A percentile compares a stretch with the other conserved stretches of the same genome.
Conservation (phyloP, 2,113 vertebrate genomes). For the Boulengeromyrus knoepffleri region DNA sequence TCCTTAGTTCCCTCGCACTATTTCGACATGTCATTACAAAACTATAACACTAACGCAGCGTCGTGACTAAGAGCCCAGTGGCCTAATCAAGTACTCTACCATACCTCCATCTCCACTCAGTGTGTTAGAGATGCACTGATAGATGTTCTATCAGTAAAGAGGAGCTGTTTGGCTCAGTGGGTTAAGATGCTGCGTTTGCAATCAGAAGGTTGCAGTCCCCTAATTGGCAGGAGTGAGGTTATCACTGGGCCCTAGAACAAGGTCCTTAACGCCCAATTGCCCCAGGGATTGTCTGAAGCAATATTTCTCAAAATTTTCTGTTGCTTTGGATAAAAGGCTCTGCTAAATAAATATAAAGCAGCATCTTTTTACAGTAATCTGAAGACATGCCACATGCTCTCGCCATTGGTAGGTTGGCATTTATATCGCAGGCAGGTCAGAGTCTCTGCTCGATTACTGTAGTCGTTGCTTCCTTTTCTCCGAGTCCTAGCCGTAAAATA, state of each 20-base stretch:
- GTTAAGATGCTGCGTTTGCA: neutral
- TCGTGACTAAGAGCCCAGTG: neutral
- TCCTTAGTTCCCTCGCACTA: neutral
- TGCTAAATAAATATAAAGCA: neutral
- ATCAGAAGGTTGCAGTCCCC: neutral
- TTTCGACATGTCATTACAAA: neutral
- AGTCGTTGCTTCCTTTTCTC: neutral
- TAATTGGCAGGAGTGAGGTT: neutral
- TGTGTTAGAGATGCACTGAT: neutral
- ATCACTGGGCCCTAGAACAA: neutral
- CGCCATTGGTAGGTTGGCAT: neutral
- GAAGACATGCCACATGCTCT: neutral
- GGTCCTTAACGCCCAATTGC: neutral
- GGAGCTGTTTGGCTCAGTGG: neutral
- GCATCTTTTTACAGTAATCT: neutral
- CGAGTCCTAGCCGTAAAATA: neutral
- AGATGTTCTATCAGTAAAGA: neutral
- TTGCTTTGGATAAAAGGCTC: neutral
- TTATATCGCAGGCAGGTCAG: neutral
- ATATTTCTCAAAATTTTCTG: neutral
- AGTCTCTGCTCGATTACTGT: neutral
- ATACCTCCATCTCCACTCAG: neutral
- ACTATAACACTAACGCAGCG: neutral
- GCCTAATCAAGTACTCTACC: neutral
- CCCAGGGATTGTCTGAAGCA: neutral